phyloP scores from a whole-genome alignment of 1,140 invertebrate species.

The Hermatobates lingyangjiaoensis region DNA sequence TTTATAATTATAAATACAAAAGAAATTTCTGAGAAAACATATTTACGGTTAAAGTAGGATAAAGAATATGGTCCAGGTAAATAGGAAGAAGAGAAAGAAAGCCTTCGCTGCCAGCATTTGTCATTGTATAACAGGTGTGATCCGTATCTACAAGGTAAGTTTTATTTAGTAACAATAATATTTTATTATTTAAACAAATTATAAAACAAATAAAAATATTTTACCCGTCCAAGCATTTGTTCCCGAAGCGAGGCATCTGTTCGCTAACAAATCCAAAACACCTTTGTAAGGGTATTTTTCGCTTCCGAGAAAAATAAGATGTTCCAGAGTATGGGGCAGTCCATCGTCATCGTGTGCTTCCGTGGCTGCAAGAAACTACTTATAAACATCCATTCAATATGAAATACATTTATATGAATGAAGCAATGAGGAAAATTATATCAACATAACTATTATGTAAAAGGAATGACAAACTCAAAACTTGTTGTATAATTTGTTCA shows the following conservation, averaged over 20 bases:
- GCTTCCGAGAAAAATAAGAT: constrained; percentile 79
- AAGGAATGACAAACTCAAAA: too few relatives aligned
- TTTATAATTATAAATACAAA: neutral
- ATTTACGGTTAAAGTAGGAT: constrained; percentile 57
- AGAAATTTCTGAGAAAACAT: constrained; percentile 2
- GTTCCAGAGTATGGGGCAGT: constrained; percentile 78
- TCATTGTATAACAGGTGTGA: constrained; percentile 76
- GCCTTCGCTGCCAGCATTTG: constrained; percentile 67
- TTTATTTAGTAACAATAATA: neutral
- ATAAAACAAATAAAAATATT: neutral
- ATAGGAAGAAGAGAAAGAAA: constrained; percentile 76
- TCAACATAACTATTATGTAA: too few relatives aligned
- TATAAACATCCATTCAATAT: too few relatives aligned
- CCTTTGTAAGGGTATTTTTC: constrained; percentile 80
- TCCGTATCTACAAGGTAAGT: constrained; percentile 39
- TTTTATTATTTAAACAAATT: neutral
- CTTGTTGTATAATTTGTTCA: too few relatives aligned
- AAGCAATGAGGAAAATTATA: too few relatives aligned
- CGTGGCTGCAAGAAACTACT: constrained; percentile 40
- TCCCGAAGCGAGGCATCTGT: constrained; percentile 71
- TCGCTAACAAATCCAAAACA: constrained; percentile 69
- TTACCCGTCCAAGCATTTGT: constrained; percentile 62
- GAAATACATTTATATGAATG: too few relatives aligned
- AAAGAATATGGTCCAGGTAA: constrained; percentile 77
- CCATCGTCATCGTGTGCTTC: constrained; percentile 84